These are phyloP conservation scores for Rachycentron canadum DNA, from an alignment of 2,797 vertebrate species.

Conservation along the genomic window DNA sequence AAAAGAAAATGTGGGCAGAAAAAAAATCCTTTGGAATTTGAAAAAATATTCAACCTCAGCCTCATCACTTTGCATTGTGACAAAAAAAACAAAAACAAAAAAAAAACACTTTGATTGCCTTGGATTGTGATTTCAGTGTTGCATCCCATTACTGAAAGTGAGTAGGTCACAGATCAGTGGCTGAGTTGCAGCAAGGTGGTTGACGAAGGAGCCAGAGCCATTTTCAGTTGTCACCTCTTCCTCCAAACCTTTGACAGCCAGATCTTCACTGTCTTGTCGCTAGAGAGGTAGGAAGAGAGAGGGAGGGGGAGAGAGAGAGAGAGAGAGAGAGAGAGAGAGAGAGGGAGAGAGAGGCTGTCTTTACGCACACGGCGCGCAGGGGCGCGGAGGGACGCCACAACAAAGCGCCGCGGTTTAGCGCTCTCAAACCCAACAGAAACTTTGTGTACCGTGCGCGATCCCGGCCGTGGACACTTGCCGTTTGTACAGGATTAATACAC, in stretches of 20 bases:
- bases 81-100: constrained; percentile 39
- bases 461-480: not conserved
- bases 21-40: constrained; percentile 42
- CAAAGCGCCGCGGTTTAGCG: constrained; percentile 64
- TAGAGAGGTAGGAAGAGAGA: constrained; percentile 75
- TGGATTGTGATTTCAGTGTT: constrained; percentile 46
- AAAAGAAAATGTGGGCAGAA: constrained; percentile 47
- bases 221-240: constrained; percentile 82
- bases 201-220: constrained; percentile 25
- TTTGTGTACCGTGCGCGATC: constrained; percentile 23
- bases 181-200: constrained; percentile 49
- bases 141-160: constrained; percentile 33
- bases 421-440: constrained; percentile 49
- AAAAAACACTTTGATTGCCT: constrained; percentile 45
- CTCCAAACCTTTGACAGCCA: constrained; percentile 88
- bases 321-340: not conserved
- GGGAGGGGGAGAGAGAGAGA: constrained; percentile 15
- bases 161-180: constrained; percentile 51
- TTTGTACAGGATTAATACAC: constrained; percentile 3
- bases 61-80: constrained; percentile 31
- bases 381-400: constrained; percentile 59
- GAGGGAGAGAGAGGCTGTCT: constrained; percentile 54
- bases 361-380: constrained; percentile 60
- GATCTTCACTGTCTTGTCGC: constrained; percentile 96
- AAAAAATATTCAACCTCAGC: constrained; percentile 31